Base-by-base conservation (phyloP, 2,797 vertebrate genomes). In the Emydoidea blandingii region DNA sequence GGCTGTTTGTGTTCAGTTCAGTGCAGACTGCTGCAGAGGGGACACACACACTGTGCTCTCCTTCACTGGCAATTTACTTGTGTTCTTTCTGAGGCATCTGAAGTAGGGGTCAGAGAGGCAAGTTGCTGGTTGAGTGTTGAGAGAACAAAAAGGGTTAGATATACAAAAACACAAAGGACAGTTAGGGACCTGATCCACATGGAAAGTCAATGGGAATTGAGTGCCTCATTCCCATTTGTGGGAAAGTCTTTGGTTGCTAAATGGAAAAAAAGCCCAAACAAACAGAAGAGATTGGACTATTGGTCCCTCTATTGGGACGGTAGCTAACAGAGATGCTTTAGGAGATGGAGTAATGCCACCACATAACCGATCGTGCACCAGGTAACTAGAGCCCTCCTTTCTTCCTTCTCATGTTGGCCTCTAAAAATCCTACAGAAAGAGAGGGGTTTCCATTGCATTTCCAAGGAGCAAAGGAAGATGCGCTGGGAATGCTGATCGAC, bases 151-250 rank as follows among this genome's bases (percentile, higher is more conserved):
- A 1, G 11, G 12, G 27, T 41, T 27, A 27, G 4, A 57, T 0
- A 41, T 6, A 9, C 25, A 23, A 44, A 27, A 27, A 1, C 41
- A 44, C 37, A 44, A 74, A 44, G 41, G 4, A 21, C 10, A 15
- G 4, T 8, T 44, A 44, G 41, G 5, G 41, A 23, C 23, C 65
- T 12, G 57, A n/a, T 84, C 0, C 0, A 31, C 19, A 8, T 12
- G 41, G 23, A 74, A 52, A 23, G 2, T 7, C 76, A 15, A 0
- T 0, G 1, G 44, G 5, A 21, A 41, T 0, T 12, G 31, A 72
- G 29, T 8, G 12, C 21, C 89, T 31, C 49, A 65, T 25, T 50
- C 85, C 44, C 25, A 7, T 6, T 89, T 41, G 15, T 1, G 79
- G 25, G 14, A 68, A 47, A 65, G 72, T 5, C 62, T 44, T 34